Evolutionary conservation across 2,888 invertebrate species (phyloP), one percentile per base, ranked within the genome.

Genomic region (Pyrrhosoma nymphula): DNA sequence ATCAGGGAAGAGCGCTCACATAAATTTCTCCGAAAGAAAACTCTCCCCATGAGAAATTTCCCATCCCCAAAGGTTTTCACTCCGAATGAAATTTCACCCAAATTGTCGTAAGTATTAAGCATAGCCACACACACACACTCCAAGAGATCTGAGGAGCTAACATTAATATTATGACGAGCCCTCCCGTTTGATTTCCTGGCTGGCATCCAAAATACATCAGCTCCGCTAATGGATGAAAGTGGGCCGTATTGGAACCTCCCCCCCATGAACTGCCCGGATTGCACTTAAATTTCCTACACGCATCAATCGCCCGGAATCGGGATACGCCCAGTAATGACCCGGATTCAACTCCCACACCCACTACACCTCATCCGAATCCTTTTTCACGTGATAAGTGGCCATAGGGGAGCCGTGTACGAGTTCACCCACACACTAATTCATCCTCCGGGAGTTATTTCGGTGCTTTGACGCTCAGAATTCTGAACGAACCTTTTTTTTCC

Each of bases 161-260:
- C 82, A 18, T 82, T 82, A 82, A 82, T 35, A 60, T 20, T 20
- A 82, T 82, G 35, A 35, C 82, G 82, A 35, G 35, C 82, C 82
- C 82, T 35, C 35, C 82, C 82, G 60, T 55, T 55, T 89, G 47
- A 55, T 56, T 26, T 89, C 56, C n/a, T 89, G 89, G 89, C 55
- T 2, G n/a, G 26, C 8, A 56, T n/a, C 89, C 89, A 89, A 89
- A 47, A 89, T 56, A 89, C 16, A 47, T n/a, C 89, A 47, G 55
- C 23, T 56, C 35, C 89, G n/a, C 89, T 89, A 89, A 89, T 89
- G 89, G 89, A 56, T n/a, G 47, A 89, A n/a, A 89, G 89, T n/a
- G 56, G 89, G 55, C n/a, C 56, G 60, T 89, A 89, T 89, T 89
- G 89, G 89, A 89, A 89, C 47, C 47, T 8, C 47, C 47, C 47